Percentiles rank a stretch among this genome's conserved stretches.
Evolutionary conservation across 2,797 vertebrate species (phyloP).

Genomic region (Pempheris klunzingeri): DNA sequence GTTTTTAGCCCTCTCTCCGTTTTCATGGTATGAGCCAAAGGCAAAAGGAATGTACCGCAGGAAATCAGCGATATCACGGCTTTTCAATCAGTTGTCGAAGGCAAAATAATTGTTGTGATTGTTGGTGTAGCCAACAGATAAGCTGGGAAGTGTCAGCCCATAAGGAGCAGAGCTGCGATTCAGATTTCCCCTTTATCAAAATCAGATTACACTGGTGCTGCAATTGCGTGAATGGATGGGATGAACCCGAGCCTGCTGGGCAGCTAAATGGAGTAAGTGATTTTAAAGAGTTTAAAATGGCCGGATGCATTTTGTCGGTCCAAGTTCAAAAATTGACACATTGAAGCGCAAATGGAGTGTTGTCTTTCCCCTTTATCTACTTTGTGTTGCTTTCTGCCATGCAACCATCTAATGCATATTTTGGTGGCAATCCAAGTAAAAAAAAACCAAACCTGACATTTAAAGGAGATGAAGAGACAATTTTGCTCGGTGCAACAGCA

Average conservation of each 20-base stretch:
- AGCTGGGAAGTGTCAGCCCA: neutral
- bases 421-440: slow-evolving; percentile 17
- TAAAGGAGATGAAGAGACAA: slow-evolving; percentile 26
- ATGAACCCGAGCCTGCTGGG: slow-evolving; percentile 33
- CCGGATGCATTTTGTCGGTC: slow-evolving; percentile 38
- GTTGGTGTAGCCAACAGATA: neutral
- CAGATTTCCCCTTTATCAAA: slow-evolving; percentile 1
- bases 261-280: slow-evolving; percentile 35
- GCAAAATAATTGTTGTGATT: neutral
- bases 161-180: slow-evolving; percentile 1
- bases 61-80: neutral
- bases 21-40: neutral
- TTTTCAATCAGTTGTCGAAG: neutral
- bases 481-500: slow-evolving; percentile 17
- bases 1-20: neutral
- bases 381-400: slow-evolving; percentile 17
- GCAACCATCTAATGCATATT: slow-evolving; percentile 10
- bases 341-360: slow-evolving; percentile 34
- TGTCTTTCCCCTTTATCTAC: slow-evolving; percentile 2
- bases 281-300: slow-evolving; percentile 43
- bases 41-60: neutral
- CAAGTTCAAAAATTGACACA: slow-evolving; percentile 41
- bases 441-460: slow-evolving; percentile 33
- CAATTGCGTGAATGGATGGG: slow-evolving; percentile 33
- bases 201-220: slow-evolving; percentile 24